Evolutionary conservation across 1,140 invertebrate genomes (phyloP), one percentile per base, ranked within the genome.

Genomic region (Ips typographus): DNA sequence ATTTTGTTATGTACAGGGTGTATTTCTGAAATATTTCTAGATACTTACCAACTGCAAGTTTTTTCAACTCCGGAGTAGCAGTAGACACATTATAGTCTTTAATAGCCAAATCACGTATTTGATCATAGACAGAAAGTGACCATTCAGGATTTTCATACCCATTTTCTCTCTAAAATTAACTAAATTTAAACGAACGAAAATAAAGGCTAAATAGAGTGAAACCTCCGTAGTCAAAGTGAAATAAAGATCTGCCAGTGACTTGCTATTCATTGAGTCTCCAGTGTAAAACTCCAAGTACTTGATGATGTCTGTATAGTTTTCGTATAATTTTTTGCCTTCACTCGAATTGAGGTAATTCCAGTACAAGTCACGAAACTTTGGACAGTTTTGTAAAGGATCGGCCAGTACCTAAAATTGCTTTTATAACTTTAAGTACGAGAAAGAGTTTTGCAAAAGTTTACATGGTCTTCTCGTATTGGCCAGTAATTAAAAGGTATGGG

Each of bases 401-500:
- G 68, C 73, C 42, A 74, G 61, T 6, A 74, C 71, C 73, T 72
- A 56, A 56, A 56, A 56, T 56, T 55, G 6, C 1, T 6, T 47
- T 47, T 47, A 6, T n/a, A 47, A 47, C 44, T 47, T 5, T 47
- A 6, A 47, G n/a, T 47, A 47, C 47, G 47, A 6, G n/a, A 2
- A 55, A 37, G 38, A 55, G 4, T 55, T 22, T 6, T 55, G 7
- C 53, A 5, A 7, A 56, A 56, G 38, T 22, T 59, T 67, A 71
- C 72, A 51, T 65, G 55, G 65, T 74, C 73, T 6, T 66, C 41
- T 7, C 51, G n/a, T 37, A 59, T 36, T 2, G 71, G 69, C 47
- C 63, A 62, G 40, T 71, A 68, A 57, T 72, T 72, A 40, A 96
- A 88, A 1, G 94, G 92, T 72, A 96, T 88, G 0, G 95, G 94